A percentile compares a stretch with the other conserved stretches of the same genome.
Evolutionary conservation across 2,797 vertebrate genomes (phyloP).

Genomic region (Hemitrygon akajei): DNA sequence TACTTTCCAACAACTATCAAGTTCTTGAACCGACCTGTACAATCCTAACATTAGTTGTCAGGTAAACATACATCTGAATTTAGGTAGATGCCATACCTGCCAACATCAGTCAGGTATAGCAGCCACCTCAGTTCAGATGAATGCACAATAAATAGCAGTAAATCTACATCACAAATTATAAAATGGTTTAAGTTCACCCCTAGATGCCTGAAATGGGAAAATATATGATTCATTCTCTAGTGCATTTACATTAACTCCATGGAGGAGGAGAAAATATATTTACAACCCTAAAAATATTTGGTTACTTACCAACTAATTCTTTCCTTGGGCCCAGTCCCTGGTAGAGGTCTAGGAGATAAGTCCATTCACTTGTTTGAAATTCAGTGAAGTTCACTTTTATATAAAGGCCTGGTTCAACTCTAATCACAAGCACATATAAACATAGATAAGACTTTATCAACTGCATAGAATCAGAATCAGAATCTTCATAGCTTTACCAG

Average conservation of each 20-base stretch:
- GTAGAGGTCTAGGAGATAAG: background rate
- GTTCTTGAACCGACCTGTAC: too few relatives aligned
- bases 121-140: background rate
- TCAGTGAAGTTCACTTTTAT: constrained; percentile 24
- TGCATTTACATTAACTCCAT: background rate
- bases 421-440: background rate
- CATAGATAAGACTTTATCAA: too few relatives aligned
- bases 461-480: too few relatives aligned
- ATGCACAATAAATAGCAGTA: background rate
- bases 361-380: background rate
- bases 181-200: background rate
- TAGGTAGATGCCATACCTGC: too few relatives aligned
- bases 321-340: background rate
- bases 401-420: constrained; percentile 20
- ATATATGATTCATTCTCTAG: background rate
- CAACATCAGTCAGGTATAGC: background rate
- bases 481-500: background rate
- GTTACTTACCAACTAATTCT: background rate
- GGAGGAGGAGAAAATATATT: background rate
- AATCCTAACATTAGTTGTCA: too few relatives aligned
- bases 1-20: too few relatives aligned
- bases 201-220: background rate
- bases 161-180: background rate
- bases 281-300: background rate
- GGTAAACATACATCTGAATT: too few relatives aligned